Evolutionary conservation across 2,888 invertebrate species (phyloP).

Genomic region (Drosophila hawaiiensis): DNA sequence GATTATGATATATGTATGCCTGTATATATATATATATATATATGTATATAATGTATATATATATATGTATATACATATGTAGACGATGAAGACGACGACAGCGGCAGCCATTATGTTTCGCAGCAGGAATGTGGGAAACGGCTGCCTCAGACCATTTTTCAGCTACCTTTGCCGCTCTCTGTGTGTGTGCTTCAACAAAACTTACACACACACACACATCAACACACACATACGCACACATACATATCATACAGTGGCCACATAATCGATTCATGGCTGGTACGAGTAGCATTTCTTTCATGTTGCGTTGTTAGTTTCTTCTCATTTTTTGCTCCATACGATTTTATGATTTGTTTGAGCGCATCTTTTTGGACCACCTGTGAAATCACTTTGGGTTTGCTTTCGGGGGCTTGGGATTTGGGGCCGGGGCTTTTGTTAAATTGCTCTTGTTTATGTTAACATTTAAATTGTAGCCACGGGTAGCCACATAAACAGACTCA

Average conservation of each 20-base stretch:
- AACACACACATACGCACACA: slow-evolving; percentile 10
- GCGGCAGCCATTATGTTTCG: slow-evolving; percentile 83
- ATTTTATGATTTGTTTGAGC: slow-evolving; percentile 83
- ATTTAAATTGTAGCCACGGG: slow-evolving; percentile 83
- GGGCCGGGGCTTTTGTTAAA: slow-evolving; percentile 71
- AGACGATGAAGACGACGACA: slow-evolving; percentile 58
- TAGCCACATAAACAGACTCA: slow-evolving; percentile 42
- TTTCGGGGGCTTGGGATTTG: slow-evolving; percentile 56
- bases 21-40: slow-evolving; percentile 24
- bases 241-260: slow-evolving; percentile 49
- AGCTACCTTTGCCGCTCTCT: slow-evolving; percentile 44
- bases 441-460: slow-evolving; percentile 83
- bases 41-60: background rate
- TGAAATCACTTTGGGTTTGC: slow-evolving; percentile 73
- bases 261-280: slow-evolving; percentile 82
- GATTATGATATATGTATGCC: slow-evolving; percentile 83
- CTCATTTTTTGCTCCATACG: slow-evolving; percentile 54
- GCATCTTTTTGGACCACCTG: slow-evolving; percentile 78
- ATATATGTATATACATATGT: slow-evolving; percentile 32
- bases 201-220: slow-evolving; percentile 30
- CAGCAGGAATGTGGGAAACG: slow-evolving; percentile 84
- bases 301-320: slow-evolving; percentile 75
- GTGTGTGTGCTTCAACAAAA: slow-evolving; percentile 45
- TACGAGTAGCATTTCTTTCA: slow-evolving; percentile 79
- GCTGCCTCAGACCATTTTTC: slow-evolving; percentile 74